These are phyloP conservation scores for Empidonax alnorum DNA, from an alignment of 2,113 vertebrate species.

Conservation along the genomic window DNA sequence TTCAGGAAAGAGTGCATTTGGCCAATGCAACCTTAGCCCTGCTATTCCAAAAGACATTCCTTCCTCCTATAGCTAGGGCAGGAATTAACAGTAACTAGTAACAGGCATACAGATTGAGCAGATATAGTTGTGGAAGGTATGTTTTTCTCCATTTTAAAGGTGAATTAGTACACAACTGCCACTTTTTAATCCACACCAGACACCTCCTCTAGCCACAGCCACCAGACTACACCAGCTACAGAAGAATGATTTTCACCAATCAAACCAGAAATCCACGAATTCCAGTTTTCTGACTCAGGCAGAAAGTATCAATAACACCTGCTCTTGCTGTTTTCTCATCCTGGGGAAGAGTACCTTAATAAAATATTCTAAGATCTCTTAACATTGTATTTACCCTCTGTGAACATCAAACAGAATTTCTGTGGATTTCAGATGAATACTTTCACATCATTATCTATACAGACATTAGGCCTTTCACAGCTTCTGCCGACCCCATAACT, in stretches of 20 bases:
- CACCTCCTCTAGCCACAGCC: neutral
- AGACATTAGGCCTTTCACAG: neutral
- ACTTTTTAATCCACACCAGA: neutral
- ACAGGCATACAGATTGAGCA: neutral
- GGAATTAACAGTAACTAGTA: neutral
- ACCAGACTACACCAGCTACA: neutral
- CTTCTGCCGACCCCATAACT: neutral
- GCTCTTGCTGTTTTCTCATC: neutral
- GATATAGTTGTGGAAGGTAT: neutral
- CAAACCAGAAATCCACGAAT: neutral
- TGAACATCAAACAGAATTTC: neutral
- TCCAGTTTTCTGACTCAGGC: neutral
- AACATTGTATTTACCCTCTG: neutral
- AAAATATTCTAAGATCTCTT: neutral
- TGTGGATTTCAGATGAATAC: neutral
- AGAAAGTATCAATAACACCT: neutral
- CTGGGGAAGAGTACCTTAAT: neutral
- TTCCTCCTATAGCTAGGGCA: neutral
- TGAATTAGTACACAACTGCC: neutral
- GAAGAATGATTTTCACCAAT: neutral
- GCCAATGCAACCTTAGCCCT: neutral
- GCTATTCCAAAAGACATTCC: neutral
- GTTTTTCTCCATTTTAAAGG: neutral
- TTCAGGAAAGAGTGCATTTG: neutral
- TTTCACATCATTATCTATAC: neutral